A percentile compares a stretch with the other conserved stretches of the same genome.
Conservation (phyloP, 2,888 invertebrate species). For the Salpingus planirostris region DNA sequence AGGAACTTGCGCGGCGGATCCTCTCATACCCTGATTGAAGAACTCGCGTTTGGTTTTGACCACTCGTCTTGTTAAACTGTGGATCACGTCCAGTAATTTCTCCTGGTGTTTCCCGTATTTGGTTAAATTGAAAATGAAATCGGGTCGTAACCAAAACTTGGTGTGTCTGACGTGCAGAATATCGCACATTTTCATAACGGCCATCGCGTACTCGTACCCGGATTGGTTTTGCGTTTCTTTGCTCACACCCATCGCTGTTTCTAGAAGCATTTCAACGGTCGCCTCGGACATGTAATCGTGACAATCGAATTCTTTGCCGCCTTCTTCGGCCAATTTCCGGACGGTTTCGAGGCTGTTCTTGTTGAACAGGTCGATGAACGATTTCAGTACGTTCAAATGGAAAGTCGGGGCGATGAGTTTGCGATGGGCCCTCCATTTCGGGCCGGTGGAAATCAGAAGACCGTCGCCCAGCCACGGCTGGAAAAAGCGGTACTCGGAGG, state of each 20-base stretch:
- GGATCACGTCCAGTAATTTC: conserved; percentile 63
- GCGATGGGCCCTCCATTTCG: conserved; percentile 77
- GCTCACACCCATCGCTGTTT: conserved; percentile 84
- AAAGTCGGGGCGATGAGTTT: conserved; percentile 82
- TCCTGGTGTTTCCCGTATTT: conserved; percentile 66
- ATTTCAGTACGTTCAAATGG: conserved; percentile 78
- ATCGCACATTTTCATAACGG: conserved; percentile 85
- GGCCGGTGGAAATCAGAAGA: conserved; percentile 77
- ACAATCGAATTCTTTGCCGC: conserved; percentile 61
- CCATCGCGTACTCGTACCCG: conserved; percentile 77
- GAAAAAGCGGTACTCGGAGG: conserved; percentile 69
- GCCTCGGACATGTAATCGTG: conserved; percentile 80
- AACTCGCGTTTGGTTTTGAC: conserved; percentile 54
- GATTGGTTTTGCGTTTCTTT: conserved; percentile 72
- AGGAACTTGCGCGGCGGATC: conserved; percentile 36
- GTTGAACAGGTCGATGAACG: conserved; percentile 78
- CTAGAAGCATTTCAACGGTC: conserved; percentile 72
- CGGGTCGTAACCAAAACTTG: conserved; percentile 68
- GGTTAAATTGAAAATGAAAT: conserved; percentile 67
- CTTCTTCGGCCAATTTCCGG: conserved; percentile 59
- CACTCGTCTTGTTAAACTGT: conserved; percentile 68
- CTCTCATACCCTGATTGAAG: conserved; percentile 45
- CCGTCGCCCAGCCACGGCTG: conserved; percentile 79
- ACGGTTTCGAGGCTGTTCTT: conserved; percentile 70
- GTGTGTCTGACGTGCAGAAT: conserved; percentile 75